A percentile compares a stretch with the other conserved stretches of the same genome.
Evolutionary conservation across 2,797 vertebrate species (phyloP).

Genomic region (Tapirus indicus): DNA sequence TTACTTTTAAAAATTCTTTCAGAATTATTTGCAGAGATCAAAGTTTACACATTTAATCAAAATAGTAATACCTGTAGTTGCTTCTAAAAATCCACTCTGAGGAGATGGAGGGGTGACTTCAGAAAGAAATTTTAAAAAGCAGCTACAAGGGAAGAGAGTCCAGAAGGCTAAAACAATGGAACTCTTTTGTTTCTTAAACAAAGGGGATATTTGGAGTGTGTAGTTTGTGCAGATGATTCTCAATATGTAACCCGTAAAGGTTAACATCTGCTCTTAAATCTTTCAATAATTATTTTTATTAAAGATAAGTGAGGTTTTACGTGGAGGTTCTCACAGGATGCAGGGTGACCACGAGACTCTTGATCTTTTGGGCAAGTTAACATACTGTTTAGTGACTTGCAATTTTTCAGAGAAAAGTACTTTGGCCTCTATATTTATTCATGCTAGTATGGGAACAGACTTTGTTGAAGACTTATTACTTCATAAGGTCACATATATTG

Average conservation of each 20-base stretch:
- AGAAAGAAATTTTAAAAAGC: background rate
- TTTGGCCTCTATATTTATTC: background rate
- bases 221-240: background rate
- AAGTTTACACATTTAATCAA: background rate
- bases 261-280: constrained; percentile 4
- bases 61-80: background rate
- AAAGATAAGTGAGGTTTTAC: background rate
- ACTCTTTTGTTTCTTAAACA: background rate
- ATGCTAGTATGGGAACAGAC: background rate
- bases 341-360: background rate
- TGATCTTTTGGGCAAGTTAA: background rate
- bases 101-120: background rate
- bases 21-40: background rate
- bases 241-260: background rate
- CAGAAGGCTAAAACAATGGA: background rate
- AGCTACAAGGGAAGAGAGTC: background rate
- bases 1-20: background rate
- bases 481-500: background rate
- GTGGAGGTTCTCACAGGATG: background rate
- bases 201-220: background rate
- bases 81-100: background rate
- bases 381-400: background rate
- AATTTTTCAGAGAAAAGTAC: background rate
- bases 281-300: background rate
- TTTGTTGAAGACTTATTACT: background rate